phyloP scores from a whole-genome alignment of 2,797 vertebrate species.

The Lepidocolaptes lacrymiger region DNA sequence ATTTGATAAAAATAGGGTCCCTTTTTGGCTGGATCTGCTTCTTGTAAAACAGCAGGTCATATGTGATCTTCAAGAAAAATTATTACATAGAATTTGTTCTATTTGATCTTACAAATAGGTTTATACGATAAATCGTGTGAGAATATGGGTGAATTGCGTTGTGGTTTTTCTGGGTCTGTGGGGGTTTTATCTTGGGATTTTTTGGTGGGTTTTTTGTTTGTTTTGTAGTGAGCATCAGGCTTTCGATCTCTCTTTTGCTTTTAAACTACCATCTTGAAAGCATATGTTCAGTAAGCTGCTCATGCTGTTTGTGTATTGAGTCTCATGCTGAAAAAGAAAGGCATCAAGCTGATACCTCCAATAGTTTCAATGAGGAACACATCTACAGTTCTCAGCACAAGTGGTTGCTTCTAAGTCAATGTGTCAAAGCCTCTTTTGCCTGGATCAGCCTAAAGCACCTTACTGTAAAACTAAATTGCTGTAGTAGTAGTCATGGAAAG shows the following conservation, averaged over 20 bases:
- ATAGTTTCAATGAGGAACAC: background rate
- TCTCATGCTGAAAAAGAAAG: background rate
- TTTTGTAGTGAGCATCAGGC: background rate
- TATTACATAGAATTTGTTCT: background rate
- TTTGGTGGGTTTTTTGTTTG: background rate
- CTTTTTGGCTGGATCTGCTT: background rate
- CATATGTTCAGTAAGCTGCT: conserved; percentile 33
- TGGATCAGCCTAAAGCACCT: background rate
- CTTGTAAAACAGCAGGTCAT: background rate
- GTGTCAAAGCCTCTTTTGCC: conserved; percentile 8
- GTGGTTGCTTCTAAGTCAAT: background rate
- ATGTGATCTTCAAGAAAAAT: background rate
- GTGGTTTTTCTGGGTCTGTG: background rate
- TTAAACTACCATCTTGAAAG: conserved; percentile 11
- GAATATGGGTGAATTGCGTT: background rate
- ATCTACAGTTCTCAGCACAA: background rate
- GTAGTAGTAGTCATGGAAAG: background rate
- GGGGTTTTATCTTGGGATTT: background rate
- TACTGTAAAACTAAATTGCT: background rate
- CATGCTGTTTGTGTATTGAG: background rate
- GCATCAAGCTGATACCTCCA: background rate
- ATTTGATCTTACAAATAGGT: background rate
- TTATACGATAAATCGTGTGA: background rate
- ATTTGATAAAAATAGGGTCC: background rate
- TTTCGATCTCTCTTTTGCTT: background rate